Evolutionary conservation across 1,140 invertebrate genomes (phyloP), one percentile per base, ranked within the genome.

Genomic region (Amyelois transitella): DNA sequence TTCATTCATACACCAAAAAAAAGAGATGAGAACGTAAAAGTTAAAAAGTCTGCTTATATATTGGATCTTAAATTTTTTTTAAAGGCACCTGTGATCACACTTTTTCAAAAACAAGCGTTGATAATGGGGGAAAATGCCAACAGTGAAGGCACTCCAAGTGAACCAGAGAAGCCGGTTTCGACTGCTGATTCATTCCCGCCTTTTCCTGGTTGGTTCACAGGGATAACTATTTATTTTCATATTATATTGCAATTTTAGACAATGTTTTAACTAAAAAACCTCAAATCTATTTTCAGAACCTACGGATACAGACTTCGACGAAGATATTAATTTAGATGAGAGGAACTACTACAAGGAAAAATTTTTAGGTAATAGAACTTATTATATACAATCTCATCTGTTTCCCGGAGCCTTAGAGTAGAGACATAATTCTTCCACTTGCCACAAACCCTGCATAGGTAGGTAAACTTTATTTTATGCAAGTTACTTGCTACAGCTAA

Each of bases 301-400:
- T 50, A 79, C 60, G 21, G 81, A 88, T 69, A 58, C 67, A 18
- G 88, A 90, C 60, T 91, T 91, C 65, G 87, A 91, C 52, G 76
- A 87, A 24, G 82, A 88, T 67, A 73, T 91, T 53, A 57, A 69
- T 7, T 78, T 89, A 44, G 89, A 91, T 45, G 91, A 91, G 59
- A 84, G 84, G 19, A 81, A 71, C 38, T 69, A 71, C 55, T 85
- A 81, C 51, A 82, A 61, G 66, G 61, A 53, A 28, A 75, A 76
- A 55, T 87, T 80, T 67, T 56, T 66, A 69, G 81, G 84, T 87
- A 65, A 52, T 20, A 21, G 47, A 55, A 17, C 14, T 47, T 18
- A 7, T 53, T 51, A 60, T 44, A 20, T 47, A 52, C 3, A 5
- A 5, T 24, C 3, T 24, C 8, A 8, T 24, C 7, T 55, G 25